A percentile compares a stretch with the other conserved stretches of the same genome.
phyloP scores from a whole-genome alignment of 2,888 invertebrate genomes.

The Pterostichus niger region DNA sequence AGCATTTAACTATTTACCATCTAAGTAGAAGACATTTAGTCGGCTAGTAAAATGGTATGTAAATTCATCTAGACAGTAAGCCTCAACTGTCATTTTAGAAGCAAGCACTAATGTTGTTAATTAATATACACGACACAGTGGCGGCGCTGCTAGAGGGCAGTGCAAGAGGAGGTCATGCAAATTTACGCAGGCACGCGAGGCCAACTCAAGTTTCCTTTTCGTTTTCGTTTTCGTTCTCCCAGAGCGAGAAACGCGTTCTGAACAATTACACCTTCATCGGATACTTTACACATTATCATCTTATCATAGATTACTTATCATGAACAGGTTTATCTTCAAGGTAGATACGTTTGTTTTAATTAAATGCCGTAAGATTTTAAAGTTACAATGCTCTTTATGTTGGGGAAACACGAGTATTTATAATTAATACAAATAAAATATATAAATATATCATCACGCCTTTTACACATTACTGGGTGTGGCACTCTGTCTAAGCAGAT shows the following conservation, averaged over 20 bases:
- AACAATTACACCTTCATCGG: background rate
- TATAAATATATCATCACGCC: no score
- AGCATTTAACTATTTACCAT: no score
- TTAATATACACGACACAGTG: conserved; percentile 18
- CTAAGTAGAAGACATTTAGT: background rate
- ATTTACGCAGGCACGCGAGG: background rate
- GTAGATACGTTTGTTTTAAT: no score
- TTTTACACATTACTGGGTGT: no score
- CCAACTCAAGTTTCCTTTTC: background rate
- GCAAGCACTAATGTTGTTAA: conserved; percentile 23
- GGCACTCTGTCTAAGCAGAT: no score
- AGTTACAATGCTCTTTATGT: no score
- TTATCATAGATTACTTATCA: conserved; percentile 6
- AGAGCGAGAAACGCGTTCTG: background rate
- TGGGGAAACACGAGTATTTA: no score
- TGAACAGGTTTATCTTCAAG: no score
- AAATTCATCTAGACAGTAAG: conserved; percentile 3
- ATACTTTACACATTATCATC: background rate
- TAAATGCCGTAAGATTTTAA: no score
- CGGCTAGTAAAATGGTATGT: background rate
- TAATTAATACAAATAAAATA: no score
- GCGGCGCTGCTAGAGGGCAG: no score
- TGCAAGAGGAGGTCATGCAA: background rate
- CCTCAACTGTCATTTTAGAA: background rate
- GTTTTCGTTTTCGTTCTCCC: background rate